Evolutionary conservation across 2,797 vertebrate species (phyloP).

Genomic region (Amblyraja radiata): DNA sequence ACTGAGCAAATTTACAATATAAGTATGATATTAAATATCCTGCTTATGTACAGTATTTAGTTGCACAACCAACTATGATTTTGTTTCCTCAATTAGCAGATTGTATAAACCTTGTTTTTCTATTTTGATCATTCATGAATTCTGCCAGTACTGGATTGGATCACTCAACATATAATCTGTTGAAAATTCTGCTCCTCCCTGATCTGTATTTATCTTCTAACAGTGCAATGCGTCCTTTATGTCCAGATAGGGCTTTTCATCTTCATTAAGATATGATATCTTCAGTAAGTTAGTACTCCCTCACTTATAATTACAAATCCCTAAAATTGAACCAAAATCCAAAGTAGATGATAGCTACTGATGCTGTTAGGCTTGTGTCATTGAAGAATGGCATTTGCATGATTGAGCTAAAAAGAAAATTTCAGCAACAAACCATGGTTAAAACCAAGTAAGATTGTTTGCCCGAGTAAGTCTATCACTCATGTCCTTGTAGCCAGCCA

Average conservation of each 20-base stretch:
- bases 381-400: neutral
- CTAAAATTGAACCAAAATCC: neutral
- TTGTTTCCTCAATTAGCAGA: neutral
- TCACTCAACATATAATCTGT: neutral
- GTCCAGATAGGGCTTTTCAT: neutral
- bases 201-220: neutral
- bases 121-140: neutral
- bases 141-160: neutral
- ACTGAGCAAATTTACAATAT: no score
- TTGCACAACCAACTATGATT: neutral
- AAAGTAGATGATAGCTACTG: neutral
- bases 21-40: neutral
- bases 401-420: neutral
- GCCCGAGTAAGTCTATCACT: neutral
- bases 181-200: neutral
- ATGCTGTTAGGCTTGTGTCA: neutral
- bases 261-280: neutral
- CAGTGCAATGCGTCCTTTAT: neutral
- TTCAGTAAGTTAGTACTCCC: neutral
- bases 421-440: neutral
- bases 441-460: neutral
- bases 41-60: neutral
- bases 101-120: neutral
- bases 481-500: neutral
- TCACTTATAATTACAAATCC: neutral